Conservation (phyloP, 2,888 invertebrate species). For the Cantharis rustica region DNA sequence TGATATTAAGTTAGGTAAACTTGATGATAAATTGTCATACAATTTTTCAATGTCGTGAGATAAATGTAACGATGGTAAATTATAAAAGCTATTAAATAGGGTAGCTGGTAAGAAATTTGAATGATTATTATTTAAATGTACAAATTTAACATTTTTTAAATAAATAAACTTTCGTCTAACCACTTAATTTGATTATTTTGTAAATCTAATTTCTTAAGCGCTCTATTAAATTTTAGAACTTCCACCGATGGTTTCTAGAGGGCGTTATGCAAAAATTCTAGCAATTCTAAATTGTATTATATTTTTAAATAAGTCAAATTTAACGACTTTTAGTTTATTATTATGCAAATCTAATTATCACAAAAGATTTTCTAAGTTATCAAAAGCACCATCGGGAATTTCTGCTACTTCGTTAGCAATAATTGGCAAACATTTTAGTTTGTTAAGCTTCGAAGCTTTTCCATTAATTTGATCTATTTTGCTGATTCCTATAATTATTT, state of each 20-base stretch:
- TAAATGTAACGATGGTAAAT: background rate
- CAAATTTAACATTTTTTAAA: background rate
- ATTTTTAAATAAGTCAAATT: background rate
- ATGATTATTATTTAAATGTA: background rate
- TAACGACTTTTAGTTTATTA: background rate
- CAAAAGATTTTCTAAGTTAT: background rate
- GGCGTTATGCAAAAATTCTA: background rate
- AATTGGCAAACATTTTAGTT: background rate
- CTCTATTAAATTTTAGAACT: background rate
- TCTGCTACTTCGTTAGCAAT: background rate
- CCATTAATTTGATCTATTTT: background rate
- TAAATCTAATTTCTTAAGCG: background rate
- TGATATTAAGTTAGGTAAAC: background rate
- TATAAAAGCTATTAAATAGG: background rate
- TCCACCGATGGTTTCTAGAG: background rate
- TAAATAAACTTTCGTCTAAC: background rate
- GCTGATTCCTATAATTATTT: background rate
- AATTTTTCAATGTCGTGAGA: background rate
- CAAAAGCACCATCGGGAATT: background rate
- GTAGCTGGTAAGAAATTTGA: background rate
- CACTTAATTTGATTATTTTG: background rate
- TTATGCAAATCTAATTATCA: background rate
- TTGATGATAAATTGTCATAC: background rate
- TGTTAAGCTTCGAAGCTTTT: background rate
- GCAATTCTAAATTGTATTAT: background rate